Conservation (phyloP, 23 tunicate genomes). For the Trididemnum miniatum region DNA sequence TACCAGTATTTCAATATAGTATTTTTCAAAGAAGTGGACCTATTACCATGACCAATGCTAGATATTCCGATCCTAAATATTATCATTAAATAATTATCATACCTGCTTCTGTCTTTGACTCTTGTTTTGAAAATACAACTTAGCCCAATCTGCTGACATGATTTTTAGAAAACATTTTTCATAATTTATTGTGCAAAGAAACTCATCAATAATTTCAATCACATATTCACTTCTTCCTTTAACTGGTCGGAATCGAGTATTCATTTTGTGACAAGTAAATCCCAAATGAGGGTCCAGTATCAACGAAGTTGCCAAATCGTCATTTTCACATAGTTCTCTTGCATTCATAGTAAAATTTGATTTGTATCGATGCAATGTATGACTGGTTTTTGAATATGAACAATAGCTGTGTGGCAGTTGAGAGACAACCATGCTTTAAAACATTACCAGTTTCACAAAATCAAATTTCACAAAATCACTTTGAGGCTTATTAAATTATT, state of each 20-base stretch:
- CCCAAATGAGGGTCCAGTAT: slow-evolving; percentile 67
- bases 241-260: slow-evolving; percentile 71
- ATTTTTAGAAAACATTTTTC: slow-evolving; percentile 38
- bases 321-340: slow-evolving; percentile 81
- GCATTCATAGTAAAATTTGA: slow-evolving; percentile 64
- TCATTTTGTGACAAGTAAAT: slow-evolving; percentile 85
- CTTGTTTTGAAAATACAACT: slow-evolving; percentile 44
- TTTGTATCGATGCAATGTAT: background rate
- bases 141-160: slow-evolving; percentile 47
- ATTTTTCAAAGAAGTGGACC: no score
- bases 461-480: no score
- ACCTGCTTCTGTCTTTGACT: slow-evolving; percentile 66
- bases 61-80: no score
- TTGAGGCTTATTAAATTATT: no score
- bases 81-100: no score
- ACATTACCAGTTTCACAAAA: no score
- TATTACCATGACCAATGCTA: no score
- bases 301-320: slow-evolving; percentile 75
- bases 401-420: background rate
- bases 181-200: slow-evolving; percentile 46
- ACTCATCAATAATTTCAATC: slow-evolving; percentile 31
- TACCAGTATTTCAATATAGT: no score
- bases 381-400: background rate
- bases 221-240: slow-evolving; percentile 45
- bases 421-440: slow-evolving; percentile 21